Conservation (phyloP, 37 sponge, comb jelly and placozoan species). For the Eunapius fragilis region DNA sequence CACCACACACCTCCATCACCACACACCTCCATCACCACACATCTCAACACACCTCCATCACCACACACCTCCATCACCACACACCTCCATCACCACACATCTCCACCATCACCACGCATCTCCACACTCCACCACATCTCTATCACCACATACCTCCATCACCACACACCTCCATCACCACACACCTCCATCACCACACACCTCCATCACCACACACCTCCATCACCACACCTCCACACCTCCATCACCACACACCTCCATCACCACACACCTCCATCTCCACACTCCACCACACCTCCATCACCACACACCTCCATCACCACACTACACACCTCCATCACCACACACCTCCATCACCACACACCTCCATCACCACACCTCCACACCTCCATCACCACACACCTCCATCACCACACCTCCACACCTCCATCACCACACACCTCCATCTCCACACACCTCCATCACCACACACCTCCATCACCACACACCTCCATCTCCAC, state of each 20-base stretch:
- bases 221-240: too few relatives aligned
- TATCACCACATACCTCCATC: background rate
- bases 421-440: background rate
- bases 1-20: background rate
- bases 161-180: background rate
- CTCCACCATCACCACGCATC: too few relatives aligned
- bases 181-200: background rate
- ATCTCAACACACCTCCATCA: background rate
- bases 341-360: background rate
- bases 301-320: background rate
- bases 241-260: background rate
- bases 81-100: background rate
- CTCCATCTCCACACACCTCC: background rate
- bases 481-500: background rate
- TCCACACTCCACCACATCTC: background rate
- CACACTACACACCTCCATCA: background rate
- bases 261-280: background rate
- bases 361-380: too few relatives aligned
- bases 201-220: background rate
- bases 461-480: background rate
- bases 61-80: background rate
- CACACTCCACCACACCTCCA: background rate
- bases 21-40: background rate
- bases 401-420: background rate
- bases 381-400: background rate